phyloP scores from a whole-genome alignment of 2,113 vertebrate species.

The Xenotilapia leptura region DNA sequence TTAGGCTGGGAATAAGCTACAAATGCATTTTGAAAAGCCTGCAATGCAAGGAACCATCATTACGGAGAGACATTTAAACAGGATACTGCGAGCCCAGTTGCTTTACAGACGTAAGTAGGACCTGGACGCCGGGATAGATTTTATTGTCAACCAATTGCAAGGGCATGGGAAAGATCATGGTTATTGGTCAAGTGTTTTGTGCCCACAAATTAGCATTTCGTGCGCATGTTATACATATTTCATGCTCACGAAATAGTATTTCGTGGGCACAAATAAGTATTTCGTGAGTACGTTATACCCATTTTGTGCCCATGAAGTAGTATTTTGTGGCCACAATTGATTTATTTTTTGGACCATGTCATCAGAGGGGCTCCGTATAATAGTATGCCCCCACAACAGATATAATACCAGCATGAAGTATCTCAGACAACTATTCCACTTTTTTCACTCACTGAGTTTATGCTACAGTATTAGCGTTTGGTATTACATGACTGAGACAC shows the following conservation, averaged over 20 bases:
- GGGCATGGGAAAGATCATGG: too few species aligned
- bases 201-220: too few species aligned
- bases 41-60: too few species aligned
- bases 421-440: neutral
- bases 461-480: neutral
- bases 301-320: neutral
- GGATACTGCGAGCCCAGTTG: too few species aligned
- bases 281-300: neutral
- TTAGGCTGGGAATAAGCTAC: neutral
- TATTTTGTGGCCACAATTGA: neutral
- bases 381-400: neutral
- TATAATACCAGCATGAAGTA: neutral
- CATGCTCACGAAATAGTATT: too few species aligned
- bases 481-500: neutral
- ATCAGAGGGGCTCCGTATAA: neutral
- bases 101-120: too few species aligned
- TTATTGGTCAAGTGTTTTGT: too few species aligned
- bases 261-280: neutral
- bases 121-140: too few species aligned
- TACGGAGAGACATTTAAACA: too few species aligned
- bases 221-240: too few species aligned
- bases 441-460: neutral
- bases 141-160: too few species aligned
- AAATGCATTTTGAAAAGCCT: neutral
- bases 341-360: neutral